Conservation (phyloP, 2,797 vertebrate species). For the Trachops cirrhosus region DNA sequence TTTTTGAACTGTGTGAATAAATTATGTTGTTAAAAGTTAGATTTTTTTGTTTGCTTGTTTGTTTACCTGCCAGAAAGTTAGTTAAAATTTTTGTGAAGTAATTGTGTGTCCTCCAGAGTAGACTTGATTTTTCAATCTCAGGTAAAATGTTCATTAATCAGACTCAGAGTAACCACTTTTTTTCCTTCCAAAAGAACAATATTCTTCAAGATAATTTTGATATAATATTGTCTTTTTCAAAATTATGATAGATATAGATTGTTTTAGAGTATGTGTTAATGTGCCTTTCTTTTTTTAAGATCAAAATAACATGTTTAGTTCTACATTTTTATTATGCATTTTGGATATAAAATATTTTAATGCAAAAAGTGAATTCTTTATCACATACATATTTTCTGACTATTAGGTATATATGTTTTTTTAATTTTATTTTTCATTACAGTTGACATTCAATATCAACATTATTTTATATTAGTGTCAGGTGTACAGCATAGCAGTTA, state of each 20-base stretch:
- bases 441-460: neutral
- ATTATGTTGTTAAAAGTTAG: neutral
- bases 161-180: neutral
- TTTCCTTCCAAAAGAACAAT: neutral
- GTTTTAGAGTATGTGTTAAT: neutral
- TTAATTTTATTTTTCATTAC: no score
- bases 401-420: no score
- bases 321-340: no score
- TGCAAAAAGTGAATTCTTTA: neutral
- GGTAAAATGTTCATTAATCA: neutral
- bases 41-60: neutral
- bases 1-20: neutral
- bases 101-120: neutral
- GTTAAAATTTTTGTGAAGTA: slow-evolving; percentile 13
- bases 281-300: neutral
- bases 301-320: neutral
- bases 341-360: neutral
- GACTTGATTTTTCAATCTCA: neutral
- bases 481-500: neutral
- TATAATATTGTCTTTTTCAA: neutral
- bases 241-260: neutral
- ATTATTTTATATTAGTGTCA: neutral
- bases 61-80: neutral
- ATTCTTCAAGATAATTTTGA: neutral
- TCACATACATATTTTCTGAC: no score